phyloP scores from a whole-genome alignment of 2,113 vertebrate species.

The Dicentrarchus labrax region DNA sequence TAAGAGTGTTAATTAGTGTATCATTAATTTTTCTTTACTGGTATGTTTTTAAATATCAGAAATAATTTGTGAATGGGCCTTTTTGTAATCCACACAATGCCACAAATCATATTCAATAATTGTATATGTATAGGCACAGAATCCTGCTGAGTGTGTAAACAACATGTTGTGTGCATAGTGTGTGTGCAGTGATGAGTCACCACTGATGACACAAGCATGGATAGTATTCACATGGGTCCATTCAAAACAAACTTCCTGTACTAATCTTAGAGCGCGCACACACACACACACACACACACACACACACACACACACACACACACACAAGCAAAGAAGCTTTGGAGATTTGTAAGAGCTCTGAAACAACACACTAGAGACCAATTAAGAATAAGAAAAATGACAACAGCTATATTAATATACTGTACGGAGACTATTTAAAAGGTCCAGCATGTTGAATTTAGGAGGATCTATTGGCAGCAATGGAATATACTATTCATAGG shows the following conservation, averaged over 20 bases:
- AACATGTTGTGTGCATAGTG: constrained; percentile 25
- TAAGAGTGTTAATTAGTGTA: background rate
- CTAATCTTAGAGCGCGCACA: constrained; percentile 44
- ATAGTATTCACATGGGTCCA: constrained; percentile 48
- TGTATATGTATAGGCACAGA: background rate
- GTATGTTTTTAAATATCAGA: background rate
- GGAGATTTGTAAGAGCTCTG: constrained; percentile 29
- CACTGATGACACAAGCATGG: constrained; percentile 37
- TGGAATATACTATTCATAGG: too few species aligned
- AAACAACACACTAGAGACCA: constrained; percentile 38
- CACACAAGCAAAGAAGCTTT: background rate
- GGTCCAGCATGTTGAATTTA: too few species aligned
- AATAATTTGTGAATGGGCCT: background rate
- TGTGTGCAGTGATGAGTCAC: constrained; percentile 33
- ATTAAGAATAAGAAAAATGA: constrained; percentile 26
- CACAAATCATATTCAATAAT: constrained; percentile 13
- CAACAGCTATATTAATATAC: constrained; percentile 1
- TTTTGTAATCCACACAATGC: background rate
- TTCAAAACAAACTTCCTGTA: constrained; percentile 46
- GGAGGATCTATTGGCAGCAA: too few species aligned
- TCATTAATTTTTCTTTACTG: background rate
- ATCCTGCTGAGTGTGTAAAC: constrained; percentile 33
- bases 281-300: constrained; percentile 9
- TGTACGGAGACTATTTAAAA: background rate
- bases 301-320: background rate